These are phyloP conservation scores for Ptyas mucosa DNA, from an alignment of 2,113 vertebrate species.

Conservation along the genomic window DNA sequence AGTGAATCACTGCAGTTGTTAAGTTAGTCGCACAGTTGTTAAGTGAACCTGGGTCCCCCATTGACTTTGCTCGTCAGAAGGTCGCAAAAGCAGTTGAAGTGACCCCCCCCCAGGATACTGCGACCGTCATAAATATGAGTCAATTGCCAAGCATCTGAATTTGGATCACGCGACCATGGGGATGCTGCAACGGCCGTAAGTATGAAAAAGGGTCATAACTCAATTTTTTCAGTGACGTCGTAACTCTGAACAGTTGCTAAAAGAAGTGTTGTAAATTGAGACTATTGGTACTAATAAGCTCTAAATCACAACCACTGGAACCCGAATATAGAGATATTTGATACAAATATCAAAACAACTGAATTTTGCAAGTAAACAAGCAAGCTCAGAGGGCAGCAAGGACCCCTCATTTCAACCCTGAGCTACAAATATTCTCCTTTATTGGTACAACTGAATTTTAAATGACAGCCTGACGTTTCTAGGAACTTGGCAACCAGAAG, in stretches of 20 bases:
- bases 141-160: not conserved
- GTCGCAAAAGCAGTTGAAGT: too few species aligned
- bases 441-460: not conserved
- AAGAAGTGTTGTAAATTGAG: not conserved
- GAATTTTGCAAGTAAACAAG: too few species aligned
- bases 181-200: fast-evolving
- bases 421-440: too few species aligned
- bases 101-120: too few species aligned
- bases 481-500: not conserved
- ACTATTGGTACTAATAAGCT: not conserved
- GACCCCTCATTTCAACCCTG: too few species aligned
- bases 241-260: not conserved
- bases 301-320: not conserved
- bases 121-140: not conserved
- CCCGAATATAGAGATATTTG: not conserved
- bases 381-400: too few species aligned
- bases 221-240: not conserved
- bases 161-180: too few species aligned
- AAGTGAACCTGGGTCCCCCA: too few species aligned
- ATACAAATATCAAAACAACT: not conserved
- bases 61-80: not conserved
- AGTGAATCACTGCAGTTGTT: not conserved
- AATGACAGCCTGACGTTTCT: not conserved
- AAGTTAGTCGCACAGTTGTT: too few species aligned
- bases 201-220: not conserved